These are phyloP conservation scores for Antidorcas marsupialis DNA, from an alignment of 2,113 vertebrate species.

Conservation along the genomic window DNA sequence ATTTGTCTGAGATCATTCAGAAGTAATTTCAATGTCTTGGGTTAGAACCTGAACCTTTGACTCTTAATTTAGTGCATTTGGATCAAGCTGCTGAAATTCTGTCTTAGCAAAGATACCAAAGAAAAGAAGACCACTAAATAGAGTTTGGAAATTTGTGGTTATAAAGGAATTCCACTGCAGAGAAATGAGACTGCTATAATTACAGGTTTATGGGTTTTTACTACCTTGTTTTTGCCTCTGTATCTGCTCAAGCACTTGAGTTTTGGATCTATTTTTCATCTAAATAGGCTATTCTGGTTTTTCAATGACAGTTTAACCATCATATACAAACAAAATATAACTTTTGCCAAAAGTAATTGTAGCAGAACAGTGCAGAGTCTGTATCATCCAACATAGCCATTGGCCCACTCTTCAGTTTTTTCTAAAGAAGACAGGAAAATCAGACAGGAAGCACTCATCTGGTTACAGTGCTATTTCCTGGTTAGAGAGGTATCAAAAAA, in stretches of 20 bases:
- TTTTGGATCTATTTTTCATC: background rate
- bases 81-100: background rate
- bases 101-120: background rate
- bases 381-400: background rate
- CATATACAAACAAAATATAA: background rate
- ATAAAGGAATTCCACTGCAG: background rate
- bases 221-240: background rate
- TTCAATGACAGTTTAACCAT: background rate
- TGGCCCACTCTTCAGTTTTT: background rate
- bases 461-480: conserved; percentile 58
- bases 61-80: background rate
- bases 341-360: conserved; percentile 16
- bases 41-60: background rate
- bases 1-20: background rate
- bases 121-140: background rate
- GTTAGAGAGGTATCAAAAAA: background rate
- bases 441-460: conserved; percentile 46
- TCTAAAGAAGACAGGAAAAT: conserved; percentile 15
- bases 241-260: background rate
- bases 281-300: background rate
- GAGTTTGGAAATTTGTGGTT: background rate
- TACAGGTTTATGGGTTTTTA: background rate
- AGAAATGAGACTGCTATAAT: background rate
- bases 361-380: background rate
- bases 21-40: background rate